A percentile compares a stretch with the other conserved stretches of the same genome.
phyloP scores from a whole-genome alignment of 2,797 vertebrate species.

The Loriculus beryllinus region DNA sequence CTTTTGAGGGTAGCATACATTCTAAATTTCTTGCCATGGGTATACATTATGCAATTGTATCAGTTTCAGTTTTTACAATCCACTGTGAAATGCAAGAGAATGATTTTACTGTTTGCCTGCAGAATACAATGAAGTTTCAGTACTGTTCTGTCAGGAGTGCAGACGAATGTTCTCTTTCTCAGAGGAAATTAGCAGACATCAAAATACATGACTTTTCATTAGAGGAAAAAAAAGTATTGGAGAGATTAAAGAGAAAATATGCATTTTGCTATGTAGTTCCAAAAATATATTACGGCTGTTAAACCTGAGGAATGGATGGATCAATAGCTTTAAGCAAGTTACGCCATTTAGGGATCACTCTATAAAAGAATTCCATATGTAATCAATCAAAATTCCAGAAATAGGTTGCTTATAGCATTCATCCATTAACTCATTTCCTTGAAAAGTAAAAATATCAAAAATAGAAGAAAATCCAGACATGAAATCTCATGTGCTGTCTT shows the following conservation, averaged over 20 bases:
- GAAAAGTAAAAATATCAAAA: background rate
- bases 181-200: slow-evolving; percentile 17
- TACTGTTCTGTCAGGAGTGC: background rate
- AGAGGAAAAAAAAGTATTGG: background rate
- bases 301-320: background rate
- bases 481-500: background rate
- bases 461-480: background rate
- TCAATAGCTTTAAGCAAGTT: background rate
- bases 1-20: background rate
- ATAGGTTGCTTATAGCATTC: background rate
- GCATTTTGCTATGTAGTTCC: background rate
- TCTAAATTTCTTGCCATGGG: background rate
- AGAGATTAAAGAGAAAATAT: background rate
- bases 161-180: slow-evolving; percentile 12
- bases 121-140: background rate
- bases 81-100: background rate
- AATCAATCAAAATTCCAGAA: background rate
- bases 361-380: background rate
- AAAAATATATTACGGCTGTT: background rate
- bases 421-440: background rate
- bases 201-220: slow-evolving; percentile 12
- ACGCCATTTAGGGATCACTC: background rate
- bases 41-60: background rate
- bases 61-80: slow-evolving; percentile 30
- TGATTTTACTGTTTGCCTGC: background rate